Conservation (phyloP, 2,797 vertebrate genomes). For the Rhinella marina region DNA sequence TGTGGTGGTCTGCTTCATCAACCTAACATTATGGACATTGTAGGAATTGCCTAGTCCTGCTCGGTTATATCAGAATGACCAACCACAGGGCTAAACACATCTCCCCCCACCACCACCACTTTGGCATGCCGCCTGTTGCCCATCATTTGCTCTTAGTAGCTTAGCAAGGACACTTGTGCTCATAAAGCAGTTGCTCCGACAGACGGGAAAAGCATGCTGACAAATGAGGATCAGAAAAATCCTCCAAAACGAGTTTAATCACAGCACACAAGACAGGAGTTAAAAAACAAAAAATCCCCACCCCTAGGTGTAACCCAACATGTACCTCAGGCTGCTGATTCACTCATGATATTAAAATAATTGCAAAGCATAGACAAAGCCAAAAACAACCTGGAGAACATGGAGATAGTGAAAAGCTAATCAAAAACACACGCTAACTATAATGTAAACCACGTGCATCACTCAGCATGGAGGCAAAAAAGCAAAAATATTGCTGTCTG, state of each 20-base stretch:
- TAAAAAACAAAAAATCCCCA: not conserved
- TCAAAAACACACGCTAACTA: not conserved
- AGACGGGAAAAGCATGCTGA: constrained; percentile 5
- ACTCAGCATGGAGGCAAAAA: not conserved
- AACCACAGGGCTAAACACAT: not conserved
- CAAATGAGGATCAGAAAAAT: not conserved
- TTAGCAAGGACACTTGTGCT: not conserved
- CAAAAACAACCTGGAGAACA: constrained; percentile 3
- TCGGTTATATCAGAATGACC: not conserved
- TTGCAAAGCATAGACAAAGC: constrained; percentile 3
- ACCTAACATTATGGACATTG: not conserved
- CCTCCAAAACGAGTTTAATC: not conserved
- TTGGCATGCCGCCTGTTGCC: constrained; percentile 1
- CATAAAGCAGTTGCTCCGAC: not conserved
- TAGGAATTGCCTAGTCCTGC: not conserved
- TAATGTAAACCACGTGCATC: not conserved
- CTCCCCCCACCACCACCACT: not conserved
- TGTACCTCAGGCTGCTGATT: not conserved
- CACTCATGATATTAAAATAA: not conserved
- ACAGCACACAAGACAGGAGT: not conserved
- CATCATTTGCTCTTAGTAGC: constrained; percentile 16
- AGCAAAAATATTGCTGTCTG: not conserved
- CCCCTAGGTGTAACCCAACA: constrained; percentile 4
- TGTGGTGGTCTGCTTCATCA: too few relatives aligned
- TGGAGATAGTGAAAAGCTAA: not conserved